A percentile compares a stretch with the other conserved stretches of the same genome.
Conservation (phyloP, 1,140 invertebrate species). For the Samia ricini region DNA sequence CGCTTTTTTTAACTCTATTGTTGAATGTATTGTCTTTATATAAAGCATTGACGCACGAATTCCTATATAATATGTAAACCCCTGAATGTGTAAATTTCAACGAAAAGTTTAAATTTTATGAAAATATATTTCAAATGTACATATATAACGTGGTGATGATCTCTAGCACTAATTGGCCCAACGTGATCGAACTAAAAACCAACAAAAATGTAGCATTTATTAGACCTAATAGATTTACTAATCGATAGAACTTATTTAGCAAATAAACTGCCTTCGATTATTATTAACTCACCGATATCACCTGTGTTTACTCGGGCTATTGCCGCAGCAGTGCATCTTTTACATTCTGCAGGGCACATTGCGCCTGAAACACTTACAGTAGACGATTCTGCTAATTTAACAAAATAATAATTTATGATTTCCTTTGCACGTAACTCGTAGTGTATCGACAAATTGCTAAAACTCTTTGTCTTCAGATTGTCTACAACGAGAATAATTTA, state of each 20-base stretch:
- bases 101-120: neutral
- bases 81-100: neutral
- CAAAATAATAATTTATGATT: neutral
- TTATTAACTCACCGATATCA: slow-evolving; percentile 58
- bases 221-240: neutral
- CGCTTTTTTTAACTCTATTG: neutral
- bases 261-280: slow-evolving; percentile 16
- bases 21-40: neutral
- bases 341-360: slow-evolving; percentile 53
- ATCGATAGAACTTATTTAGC: neutral
- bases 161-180: too few relatives aligned
- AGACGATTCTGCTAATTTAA: slow-evolving; percentile 43
- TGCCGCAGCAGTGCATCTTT: slow-evolving; percentile 57
- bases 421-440: neutral
- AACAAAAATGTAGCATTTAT: neutral
- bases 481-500: too few relatives aligned
- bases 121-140: neutral
- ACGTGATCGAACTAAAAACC: too few relatives aligned
- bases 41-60: neutral
- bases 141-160: too few relatives aligned
- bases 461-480: too few relatives aligned
- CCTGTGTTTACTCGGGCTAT: slow-evolving; percentile 50
- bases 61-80: neutral
- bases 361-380: slow-evolving; percentile 44
- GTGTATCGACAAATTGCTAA: too few relatives aligned